These are phyloP conservation scores for Pseudorhiza aurosa DNA, from an alignment of 30 jellyfish, hydroid and myxozoan genomes.

Conservation along the genomic window DNA sequence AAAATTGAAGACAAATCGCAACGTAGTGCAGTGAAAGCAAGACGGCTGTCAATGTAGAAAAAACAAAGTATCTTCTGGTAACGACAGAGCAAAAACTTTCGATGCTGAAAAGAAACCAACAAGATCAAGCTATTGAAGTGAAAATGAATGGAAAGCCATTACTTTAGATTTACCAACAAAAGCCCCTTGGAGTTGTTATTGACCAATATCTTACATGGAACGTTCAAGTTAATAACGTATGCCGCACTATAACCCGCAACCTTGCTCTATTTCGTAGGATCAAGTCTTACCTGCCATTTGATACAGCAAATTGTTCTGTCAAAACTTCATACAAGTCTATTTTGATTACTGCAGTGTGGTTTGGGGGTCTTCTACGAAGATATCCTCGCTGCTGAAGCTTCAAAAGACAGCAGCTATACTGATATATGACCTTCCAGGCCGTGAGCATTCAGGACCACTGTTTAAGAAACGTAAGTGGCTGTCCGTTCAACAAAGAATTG, in stretches of 20 bases:
- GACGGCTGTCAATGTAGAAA: constrained; percentile 55
- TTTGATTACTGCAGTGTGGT: constrained; percentile 62
- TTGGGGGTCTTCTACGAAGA: constrained; percentile 51
- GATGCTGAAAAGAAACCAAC: constrained; percentile 64
- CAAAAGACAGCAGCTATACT: constrained; percentile 63
- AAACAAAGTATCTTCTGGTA: constrained; percentile 33
- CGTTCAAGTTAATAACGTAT: constrained; percentile 49
- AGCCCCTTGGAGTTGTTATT: constrained; percentile 41
- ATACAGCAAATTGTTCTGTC: constrained; percentile 59
- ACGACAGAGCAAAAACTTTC: constrained; percentile 69
- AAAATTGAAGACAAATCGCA: constrained; percentile 55
- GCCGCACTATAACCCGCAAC: constrained; percentile 47
- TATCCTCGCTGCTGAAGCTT: constrained; percentile 64
- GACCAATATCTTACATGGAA: constrained; percentile 72
- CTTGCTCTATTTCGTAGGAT: constrained; percentile 66
- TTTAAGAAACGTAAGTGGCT: constrained; percentile 47
- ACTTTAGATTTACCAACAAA: constrained; percentile 44
- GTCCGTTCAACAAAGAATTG: constrained; percentile 38
- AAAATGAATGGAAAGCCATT: constrained; percentile 66
- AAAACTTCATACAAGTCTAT: constrained; percentile 51
- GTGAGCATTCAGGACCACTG: constrained; percentile 64
- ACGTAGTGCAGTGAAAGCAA: constrained; percentile 62
- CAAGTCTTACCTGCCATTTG: constrained; percentile 67
- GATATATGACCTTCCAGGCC: constrained; percentile 67
- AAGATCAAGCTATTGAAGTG: constrained; percentile 58